Evolutionary conservation across 1,140 invertebrate genomes (phyloP).

Genomic region (Belonocnema kinseyi): DNA sequence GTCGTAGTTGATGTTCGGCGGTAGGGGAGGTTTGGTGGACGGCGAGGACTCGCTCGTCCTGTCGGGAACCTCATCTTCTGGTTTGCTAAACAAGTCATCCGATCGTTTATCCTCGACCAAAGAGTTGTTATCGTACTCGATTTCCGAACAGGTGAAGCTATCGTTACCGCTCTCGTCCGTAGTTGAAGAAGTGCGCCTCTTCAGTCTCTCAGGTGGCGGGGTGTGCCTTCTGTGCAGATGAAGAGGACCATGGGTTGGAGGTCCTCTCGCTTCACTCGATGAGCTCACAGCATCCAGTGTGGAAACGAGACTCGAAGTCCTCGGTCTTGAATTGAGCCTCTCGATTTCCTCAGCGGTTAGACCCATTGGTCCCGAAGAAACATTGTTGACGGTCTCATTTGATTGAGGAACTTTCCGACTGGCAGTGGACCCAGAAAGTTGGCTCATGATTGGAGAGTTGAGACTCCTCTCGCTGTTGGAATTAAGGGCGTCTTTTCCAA

Average conservation of each 20-base stretch:
- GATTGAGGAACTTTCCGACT: conserved; percentile 80
- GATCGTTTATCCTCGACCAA: conserved; percentile 85
- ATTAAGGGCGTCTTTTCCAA: conserved; percentile 88
- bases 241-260: conserved; percentile 75
- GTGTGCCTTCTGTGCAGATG: conserved; percentile 81
- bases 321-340: conserved; percentile 89
- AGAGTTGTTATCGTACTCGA: conserved; percentile 95
- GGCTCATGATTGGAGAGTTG: conserved; percentile 93
- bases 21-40: conserved; percentile 79
- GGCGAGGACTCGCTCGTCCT: conserved; percentile 69
- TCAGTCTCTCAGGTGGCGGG: conserved; percentile 80
- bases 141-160: conserved; percentile 98
- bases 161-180: conserved; percentile 97
- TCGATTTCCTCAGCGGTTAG: conserved; percentile 95
- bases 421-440: conserved; percentile 87
- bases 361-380: conserved; percentile 83
- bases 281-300: conserved; percentile 95
- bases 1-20: conserved; percentile 86
- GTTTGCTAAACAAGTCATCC: conserved; percentile 62
- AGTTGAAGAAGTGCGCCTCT: conserved; percentile 86
- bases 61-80: conserved; percentile 76
- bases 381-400: conserved; percentile 76
- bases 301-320: conserved; percentile 92
- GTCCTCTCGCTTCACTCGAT: conserved; percentile 88
- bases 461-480: conserved; percentile 93